These are phyloP conservation scores for Pomacea canaliculata DNA, from an alignment of 2,888 invertebrate genomes.

Conservation along the genomic window DNA sequence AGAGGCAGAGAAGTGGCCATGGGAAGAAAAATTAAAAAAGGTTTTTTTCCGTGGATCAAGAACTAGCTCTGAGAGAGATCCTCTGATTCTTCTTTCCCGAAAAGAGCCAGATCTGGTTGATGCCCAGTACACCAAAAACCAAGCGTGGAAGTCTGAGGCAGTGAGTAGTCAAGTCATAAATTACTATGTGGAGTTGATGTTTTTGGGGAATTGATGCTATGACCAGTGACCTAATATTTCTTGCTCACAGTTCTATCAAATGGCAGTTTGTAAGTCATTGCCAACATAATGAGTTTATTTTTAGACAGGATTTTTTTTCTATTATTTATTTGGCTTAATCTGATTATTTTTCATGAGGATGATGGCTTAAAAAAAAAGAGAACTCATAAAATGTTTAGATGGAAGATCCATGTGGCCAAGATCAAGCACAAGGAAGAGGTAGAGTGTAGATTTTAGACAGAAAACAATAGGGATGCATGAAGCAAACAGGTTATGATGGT, in stretches of 20 bases:
- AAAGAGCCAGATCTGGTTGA: conserved; percentile 81
- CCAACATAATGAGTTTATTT: neutral
- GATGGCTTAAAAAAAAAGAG: too few species aligned
- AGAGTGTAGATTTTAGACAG: too few species aligned
- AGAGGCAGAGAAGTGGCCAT: conserved; percentile 78
- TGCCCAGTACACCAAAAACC: conserved; percentile 97
- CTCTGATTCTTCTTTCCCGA: conserved; percentile 81
- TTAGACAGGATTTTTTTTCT: too few species aligned
- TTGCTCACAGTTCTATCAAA: neutral
- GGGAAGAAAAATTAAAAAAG: conserved; percentile 79
- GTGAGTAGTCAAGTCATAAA: conserved; percentile 62
- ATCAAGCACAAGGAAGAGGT: too few species aligned
- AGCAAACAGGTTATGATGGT: too few species aligned
- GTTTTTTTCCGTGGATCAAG: conserved; percentile 94
- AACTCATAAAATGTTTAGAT: too few species aligned
- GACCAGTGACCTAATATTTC: neutral
- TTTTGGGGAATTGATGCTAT: neutral
- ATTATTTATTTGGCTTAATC: too few species aligned
- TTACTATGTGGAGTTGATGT: too few species aligned
- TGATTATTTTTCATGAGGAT: too few species aligned
- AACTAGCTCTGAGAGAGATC: conserved; percentile 91
- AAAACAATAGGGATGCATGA: too few species aligned
- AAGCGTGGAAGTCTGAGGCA: conserved; percentile 95
- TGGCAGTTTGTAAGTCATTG: neutral
- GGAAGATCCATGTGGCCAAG: too few species aligned